Percentiles rank a stretch among this genome's conserved stretches.
These are phyloP conservation scores for Erebia aethiops DNA, from an alignment of 2,888 invertebrate species.

Conservation along the genomic window DNA sequence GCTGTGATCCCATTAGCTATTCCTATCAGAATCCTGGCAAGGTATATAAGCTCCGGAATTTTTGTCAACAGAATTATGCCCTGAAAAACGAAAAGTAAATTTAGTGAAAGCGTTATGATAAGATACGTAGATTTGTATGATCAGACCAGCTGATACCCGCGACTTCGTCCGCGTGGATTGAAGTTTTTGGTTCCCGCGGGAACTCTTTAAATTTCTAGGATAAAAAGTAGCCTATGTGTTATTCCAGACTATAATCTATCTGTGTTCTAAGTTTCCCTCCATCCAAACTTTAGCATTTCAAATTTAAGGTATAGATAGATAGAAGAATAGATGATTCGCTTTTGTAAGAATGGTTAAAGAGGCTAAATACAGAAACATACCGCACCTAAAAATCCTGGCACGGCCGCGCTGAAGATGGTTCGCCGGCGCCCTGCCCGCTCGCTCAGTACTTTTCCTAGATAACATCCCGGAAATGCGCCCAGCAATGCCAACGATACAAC, in stretches of 20 bases:
- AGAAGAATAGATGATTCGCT: too few relatives aligned
- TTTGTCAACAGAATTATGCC: constrained; percentile 72
- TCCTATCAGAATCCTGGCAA: constrained; percentile 78
- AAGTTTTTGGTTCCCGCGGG: too few relatives aligned
- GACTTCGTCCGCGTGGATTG: too few relatives aligned
- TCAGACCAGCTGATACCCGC: too few relatives aligned
- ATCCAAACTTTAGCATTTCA: too few relatives aligned
- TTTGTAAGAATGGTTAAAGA: not conserved
- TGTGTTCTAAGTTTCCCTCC: too few relatives aligned
- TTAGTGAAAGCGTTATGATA: not conserved
- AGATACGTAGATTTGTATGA: too few relatives aligned
- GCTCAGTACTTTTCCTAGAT: constrained; percentile 80
- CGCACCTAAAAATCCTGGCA: constrained; percentile 82
- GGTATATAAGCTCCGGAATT: constrained; percentile 75
- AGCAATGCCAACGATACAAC: constrained; percentile 81
- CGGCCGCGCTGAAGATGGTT: constrained; percentile 75
- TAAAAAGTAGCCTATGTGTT: too few relatives aligned
- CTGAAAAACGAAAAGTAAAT: constrained; percentile 52
- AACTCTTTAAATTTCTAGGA: too few relatives aligned
- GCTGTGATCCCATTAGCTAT: constrained; percentile 79
- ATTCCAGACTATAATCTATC: too few relatives aligned
- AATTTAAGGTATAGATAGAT: too few relatives aligned
- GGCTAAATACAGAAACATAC: constrained; percentile 55
- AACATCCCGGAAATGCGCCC: constrained; percentile 82
- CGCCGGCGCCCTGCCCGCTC: constrained; percentile 82